Conservation (phyloP, 2,113 vertebrate genomes). For the Apteryx owenii region DNA sequence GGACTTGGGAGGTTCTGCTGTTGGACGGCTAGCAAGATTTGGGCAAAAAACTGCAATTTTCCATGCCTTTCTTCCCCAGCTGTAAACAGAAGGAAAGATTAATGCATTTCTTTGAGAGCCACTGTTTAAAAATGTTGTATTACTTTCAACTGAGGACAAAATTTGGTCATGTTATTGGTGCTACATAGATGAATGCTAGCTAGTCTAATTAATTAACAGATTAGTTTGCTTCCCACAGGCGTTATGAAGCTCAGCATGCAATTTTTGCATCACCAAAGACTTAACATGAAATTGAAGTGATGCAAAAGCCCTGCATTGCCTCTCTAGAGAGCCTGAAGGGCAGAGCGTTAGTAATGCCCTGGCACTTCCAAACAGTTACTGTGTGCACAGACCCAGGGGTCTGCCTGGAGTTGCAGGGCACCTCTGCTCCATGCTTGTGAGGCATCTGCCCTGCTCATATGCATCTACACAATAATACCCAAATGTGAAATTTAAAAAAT, state of each 20-base stretch:
- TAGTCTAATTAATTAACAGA: background rate
- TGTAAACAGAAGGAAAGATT: background rate
- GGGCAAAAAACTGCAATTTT: background rate
- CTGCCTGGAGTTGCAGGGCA: background rate
- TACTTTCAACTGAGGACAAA: background rate
- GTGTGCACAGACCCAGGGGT: background rate
- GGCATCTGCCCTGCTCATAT: background rate
- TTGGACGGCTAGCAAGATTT: background rate
- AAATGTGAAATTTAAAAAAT: background rate
- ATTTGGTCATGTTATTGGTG: background rate
- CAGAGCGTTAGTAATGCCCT: background rate
- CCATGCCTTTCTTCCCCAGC: rapidly evolving
- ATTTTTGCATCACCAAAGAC: background rate
- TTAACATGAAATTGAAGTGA: background rate
- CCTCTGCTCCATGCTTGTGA: background rate
- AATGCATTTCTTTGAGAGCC: background rate
- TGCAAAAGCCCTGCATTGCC: background rate
- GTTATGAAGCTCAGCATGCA: background rate
- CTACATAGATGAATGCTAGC: background rate
- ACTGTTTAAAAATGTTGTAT: background rate
- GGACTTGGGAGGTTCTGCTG: background rate
- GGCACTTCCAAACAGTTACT: background rate
- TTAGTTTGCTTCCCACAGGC: background rate
- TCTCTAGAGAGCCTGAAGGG: background rate
- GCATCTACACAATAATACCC: rapidly evolving